Percentiles rank a stretch among this genome's conserved stretches.
Evolutionary conservation across 2,797 vertebrate genomes (phyloP).

Genomic region (Anisognathus igniventris): DNA sequence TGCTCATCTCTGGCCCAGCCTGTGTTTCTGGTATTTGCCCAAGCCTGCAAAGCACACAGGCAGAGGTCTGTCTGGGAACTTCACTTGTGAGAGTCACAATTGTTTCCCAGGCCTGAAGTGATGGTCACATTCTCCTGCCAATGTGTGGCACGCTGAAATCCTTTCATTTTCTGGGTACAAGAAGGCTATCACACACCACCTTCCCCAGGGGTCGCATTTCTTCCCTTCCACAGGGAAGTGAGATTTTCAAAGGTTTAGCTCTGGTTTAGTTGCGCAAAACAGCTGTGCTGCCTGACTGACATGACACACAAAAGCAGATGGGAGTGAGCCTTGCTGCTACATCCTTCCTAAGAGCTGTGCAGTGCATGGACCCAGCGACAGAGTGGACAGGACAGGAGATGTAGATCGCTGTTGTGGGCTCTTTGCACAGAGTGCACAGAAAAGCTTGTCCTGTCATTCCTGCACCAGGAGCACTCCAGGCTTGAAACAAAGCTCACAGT

Average conservation of each 20-base stretch:
- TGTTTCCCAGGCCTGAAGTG: neutral
- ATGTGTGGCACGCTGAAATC: fast-evolving
- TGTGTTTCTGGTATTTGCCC: neutral
- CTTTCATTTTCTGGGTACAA: neutral
- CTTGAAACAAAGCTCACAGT: neutral
- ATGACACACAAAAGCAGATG: fast-evolving
- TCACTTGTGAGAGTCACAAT: fast-evolving
- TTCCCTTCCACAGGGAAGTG: neutral
- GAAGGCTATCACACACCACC: neutral
- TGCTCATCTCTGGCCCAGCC: neutral
- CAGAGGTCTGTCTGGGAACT: neutral
- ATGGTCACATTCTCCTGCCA: neutral
- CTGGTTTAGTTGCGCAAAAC: neutral
- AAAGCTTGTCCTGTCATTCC: fast-evolving
- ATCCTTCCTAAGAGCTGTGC: fast-evolving
- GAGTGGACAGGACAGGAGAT: neutral
- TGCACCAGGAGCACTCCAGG: neutral
- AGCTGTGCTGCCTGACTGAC: fast-evolving
- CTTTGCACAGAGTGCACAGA: fast-evolving
- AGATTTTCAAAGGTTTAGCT: neutral
- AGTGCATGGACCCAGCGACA: neutral
- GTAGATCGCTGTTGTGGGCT: fast-evolving
- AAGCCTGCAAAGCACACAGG: neutral
- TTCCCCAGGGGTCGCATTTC: neutral
- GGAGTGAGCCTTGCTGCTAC: fast-evolving